These are phyloP conservation scores for Pantala flavescens DNA, from an alignment of 1,140 invertebrate genomes.

Conservation along the genomic window DNA sequence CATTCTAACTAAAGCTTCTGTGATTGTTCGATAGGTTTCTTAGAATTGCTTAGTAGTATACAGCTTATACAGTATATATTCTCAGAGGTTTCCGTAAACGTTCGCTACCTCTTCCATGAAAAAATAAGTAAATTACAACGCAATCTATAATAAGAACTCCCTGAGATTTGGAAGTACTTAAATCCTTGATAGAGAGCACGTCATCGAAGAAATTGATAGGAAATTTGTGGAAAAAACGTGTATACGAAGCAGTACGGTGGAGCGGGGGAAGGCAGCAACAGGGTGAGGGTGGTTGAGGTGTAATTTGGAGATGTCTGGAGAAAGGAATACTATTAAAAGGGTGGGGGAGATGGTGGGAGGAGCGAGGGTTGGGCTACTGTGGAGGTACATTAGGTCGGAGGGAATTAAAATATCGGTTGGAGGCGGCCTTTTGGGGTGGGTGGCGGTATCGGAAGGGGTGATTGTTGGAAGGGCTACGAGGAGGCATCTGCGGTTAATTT, in stretches of 20 bases:
- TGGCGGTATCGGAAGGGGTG: not conserved
- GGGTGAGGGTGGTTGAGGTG: not conserved
- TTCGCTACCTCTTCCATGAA: no score
- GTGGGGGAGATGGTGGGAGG: not conserved
- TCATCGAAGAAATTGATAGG: no score
- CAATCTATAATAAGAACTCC: no score
- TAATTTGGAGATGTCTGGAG: not conserved
- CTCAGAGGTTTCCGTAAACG: no score
- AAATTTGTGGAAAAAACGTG: no score
- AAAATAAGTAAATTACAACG: no score
- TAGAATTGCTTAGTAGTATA: no score
- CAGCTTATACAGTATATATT: no score
- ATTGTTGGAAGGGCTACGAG: not conserved
- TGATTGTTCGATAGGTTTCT: no score
- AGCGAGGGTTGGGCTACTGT: not conserved
- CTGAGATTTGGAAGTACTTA: no score
- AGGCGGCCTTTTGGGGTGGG: not conserved
- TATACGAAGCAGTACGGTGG: not conserved
- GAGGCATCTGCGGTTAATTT: not conserved
- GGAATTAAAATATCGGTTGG: conserved; percentile 6
- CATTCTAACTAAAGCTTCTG: no score
- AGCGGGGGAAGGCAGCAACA: not conserved
- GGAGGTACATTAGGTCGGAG: not conserved
- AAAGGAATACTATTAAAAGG: not conserved
- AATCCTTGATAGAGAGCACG: no score